phyloP scores from a whole-genome alignment of 1,140 invertebrate species.

The Lethocerus indicus region DNA sequence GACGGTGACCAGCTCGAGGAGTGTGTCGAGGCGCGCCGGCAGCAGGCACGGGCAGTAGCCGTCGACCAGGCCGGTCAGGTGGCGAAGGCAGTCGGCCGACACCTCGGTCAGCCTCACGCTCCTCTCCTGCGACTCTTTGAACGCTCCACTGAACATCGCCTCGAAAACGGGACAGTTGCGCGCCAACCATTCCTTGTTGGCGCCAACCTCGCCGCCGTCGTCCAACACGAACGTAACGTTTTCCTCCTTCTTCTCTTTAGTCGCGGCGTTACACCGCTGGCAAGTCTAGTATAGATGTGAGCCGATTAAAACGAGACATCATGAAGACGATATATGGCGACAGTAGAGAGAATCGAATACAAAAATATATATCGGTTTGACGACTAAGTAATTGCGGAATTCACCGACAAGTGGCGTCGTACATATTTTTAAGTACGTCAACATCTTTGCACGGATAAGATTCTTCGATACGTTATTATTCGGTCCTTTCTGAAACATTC shows the following conservation, averaged over 20 bases:
- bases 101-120: constrained; percentile 17
- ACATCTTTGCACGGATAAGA: too few species aligned
- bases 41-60: constrained; percentile 20
- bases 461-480: too few species aligned
- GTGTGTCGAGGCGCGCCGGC: constrained; percentile 30
- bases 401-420: background rate
- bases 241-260: too few species aligned
- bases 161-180: constrained; percentile 43
- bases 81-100: constrained; percentile 15
- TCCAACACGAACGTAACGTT: constrained; percentile 41
- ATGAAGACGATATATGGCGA: constrained; percentile 10
- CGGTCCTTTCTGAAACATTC: too few species aligned
- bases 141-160: constrained; percentile 43
- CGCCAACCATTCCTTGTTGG: constrained; percentile 38
- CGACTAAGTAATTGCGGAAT: background rate
- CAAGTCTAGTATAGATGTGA: too few species aligned
- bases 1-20: constrained; percentile 43
- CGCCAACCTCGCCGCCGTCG: constrained; percentile 36
- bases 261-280: too few species aligned
- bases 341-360: background rate
- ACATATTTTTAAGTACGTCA: background rate
- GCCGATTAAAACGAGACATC: constrained; percentile 15
- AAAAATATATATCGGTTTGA: background rate
- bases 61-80: constrained; percentile 14
- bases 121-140: constrained; percentile 41